Evolutionary conservation across 2,113 vertebrate species (phyloP), one percentile per base, ranked within the genome.

Genomic region (Baryphthengus martii): DNA sequence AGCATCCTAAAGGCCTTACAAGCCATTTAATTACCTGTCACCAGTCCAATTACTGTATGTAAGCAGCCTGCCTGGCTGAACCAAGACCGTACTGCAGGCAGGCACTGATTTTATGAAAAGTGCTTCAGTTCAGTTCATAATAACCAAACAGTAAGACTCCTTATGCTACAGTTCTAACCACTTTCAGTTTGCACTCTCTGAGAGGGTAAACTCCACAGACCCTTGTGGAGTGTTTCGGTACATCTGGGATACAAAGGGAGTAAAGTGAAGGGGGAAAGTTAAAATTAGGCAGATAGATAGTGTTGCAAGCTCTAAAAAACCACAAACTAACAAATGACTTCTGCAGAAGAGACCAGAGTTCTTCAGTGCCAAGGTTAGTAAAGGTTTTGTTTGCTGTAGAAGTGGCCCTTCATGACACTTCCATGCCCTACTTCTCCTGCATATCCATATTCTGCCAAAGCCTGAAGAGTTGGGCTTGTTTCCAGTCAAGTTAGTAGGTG

Each of bases 21-120:
- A 95, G 67, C 68, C 87, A 88, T 88, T 93, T 97, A 96, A 97
- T 96, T 96, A 97, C 91, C 95, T 95, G 93, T 94, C 94, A 91
- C 77, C 86, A 93, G 90, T 76, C 94, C 81, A 91, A 86, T 95
- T 95, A 92, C 71, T 83, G 79, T 52, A 94, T 74, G 35, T 65
- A 95, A 96, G 66, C 82, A 94, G 74, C 52, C 29, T 92, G 79
- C 71, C 35, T 85, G 55, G 55, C 65, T 89, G 84, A 89, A 81
- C 65, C 0, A 0, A 74, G 84, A 94, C 93, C 91, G 89, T 45
- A 84, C 31, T 62, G n/a, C 68, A 65, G 40, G 56, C 42, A 80
- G 67, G 49, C 67, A 77, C 9, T 59, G 87, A 53, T 81, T 77
- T 94, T 88, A 72, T 61, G 67, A 4, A 4, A 91, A 86, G 56